Evolutionary conservation across 1,140 invertebrate genomes (phyloP), one percentile per base, ranked within the genome.

Genomic region (Drosophila nasuta): DNA sequence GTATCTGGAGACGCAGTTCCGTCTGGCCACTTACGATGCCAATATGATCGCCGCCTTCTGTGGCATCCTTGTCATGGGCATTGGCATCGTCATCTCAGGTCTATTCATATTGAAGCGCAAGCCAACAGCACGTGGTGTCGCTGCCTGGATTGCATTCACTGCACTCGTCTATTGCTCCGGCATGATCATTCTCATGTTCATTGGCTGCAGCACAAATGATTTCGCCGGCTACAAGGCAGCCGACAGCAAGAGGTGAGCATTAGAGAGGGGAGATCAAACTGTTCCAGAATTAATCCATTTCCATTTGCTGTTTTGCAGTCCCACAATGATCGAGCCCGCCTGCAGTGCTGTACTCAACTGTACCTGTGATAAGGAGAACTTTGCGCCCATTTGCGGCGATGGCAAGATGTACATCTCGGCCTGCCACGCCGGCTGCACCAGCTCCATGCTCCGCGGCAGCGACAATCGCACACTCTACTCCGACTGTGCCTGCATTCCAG

Each of bases 1-100:
- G 93, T 98, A 98, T 93, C 93, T 98, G 75, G 97, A 98, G 93
- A 96, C 96, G 52, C 97, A 98, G 94, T 98, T 98, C 93, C 94
- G 96, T 70, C 93, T 98, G 81, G 95, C 97, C 11, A 96, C 97
- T 51, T 96, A 97, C 92, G 95, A 96, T 85, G 97, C 97, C 41
- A 98, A 97, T 91, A 96, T 98, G 94, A 96, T 98, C 82, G 96
- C 97, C 93, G 97, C 97, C 86, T 95, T 97, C 77, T 97, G 97
- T 73, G 97, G 97, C 71, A 98, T 98, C 79, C 93, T 98, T 56
- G 97, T 98, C 20, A 98, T 98, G 97, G 97, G 97, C 49, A 80
- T 97, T 59, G 97, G 97, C 66, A 97, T 97, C 77, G 96, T 98
- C 81, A 95, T 97, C 49, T 96, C 96, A 71, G 97, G 97, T 1